phyloP scores from a whole-genome alignment of 2,797 vertebrate species.

The Falco rusticolus region DNA sequence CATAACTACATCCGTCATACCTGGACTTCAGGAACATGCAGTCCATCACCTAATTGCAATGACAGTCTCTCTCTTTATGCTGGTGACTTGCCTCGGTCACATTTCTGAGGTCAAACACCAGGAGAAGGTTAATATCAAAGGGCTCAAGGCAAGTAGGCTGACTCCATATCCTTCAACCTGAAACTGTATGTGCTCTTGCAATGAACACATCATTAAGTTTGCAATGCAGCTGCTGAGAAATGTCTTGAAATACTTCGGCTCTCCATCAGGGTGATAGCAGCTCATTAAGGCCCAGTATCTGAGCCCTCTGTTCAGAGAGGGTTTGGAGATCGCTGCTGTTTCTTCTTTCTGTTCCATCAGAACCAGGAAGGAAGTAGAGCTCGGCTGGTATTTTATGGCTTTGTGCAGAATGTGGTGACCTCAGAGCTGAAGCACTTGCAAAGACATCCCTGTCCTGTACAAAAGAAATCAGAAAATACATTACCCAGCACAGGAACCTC shows the following conservation, averaged over 20 bases:
- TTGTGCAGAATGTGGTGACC: neutral
- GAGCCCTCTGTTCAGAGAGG: neutral
- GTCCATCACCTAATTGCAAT: neutral
- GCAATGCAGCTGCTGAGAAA: constrained; percentile 26
- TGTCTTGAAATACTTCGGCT: constrained; percentile 17
- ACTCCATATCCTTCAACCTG: neutral
- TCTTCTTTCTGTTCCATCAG: constrained; percentile 14
- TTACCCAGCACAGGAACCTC: neutral
- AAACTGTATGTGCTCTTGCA: neutral
- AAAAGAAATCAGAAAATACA: neutral
- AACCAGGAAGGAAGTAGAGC: constrained; percentile 9
- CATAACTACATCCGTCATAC: neutral
- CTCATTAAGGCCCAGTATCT: constrained; percentile 10
- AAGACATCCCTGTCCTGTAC: neutral
- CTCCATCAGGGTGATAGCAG: constrained; percentile 28
- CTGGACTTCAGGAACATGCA: neutral
- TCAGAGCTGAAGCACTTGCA: neutral
- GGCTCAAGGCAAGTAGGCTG: constrained; percentile 27
- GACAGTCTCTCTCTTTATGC: neutral
- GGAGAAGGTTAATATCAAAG: neutral
- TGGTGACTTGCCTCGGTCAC: neutral
- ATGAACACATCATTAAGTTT: constrained; percentile 47
- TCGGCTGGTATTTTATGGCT: neutral
- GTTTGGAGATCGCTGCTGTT: constrained; percentile 5
- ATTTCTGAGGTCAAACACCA: constrained; percentile 39